Evolutionary conservation across 2,888 invertebrate species (phyloP).

Genomic region (Aphidius colemani): DNA sequence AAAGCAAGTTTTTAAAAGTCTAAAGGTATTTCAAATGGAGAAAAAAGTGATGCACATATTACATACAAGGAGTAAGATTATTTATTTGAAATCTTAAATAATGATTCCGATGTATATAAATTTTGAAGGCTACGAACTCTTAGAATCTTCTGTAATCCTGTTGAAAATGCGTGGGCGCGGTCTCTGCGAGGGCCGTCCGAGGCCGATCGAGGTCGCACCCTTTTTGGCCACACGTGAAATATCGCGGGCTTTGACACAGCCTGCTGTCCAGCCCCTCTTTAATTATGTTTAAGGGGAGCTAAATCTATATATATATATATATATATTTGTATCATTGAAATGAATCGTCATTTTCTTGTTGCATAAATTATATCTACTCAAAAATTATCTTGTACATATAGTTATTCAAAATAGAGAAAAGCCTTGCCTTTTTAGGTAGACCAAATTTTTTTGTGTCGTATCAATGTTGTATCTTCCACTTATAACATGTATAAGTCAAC

Average conservation of each 20-base stretch:
- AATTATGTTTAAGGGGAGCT: background rate
- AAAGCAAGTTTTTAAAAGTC: too few relatives aligned
- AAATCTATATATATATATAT: background rate
- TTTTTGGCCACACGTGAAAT: constrained; percentile 53
- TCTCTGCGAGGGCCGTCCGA: constrained; percentile 60
- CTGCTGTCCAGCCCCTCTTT: constrained; percentile 37
- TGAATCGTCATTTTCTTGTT: background rate
- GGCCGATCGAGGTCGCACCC: constrained; percentile 56
- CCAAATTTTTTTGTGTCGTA: too few relatives aligned
- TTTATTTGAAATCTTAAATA: background rate
- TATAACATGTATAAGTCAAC: too few relatives aligned
- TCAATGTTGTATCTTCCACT: too few relatives aligned
- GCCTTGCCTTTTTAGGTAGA: too few relatives aligned
- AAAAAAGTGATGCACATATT: too few relatives aligned
- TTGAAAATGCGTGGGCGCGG: constrained; percentile 61
- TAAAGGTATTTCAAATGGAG: too few relatives aligned
- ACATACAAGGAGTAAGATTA: too few relatives aligned
- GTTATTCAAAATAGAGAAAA: too few relatives aligned
- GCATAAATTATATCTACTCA: too few relatives aligned
- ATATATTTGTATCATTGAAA: background rate
- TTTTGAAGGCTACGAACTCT: constrained; percentile 53
- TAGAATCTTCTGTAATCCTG: constrained; percentile 55
- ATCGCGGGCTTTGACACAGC: constrained; percentile 41
- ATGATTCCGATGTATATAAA: constrained; percentile 14
- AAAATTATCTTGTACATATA: too few relatives aligned